Conservation (phyloP, 2,113 vertebrate genomes). For the Eubucco bourcierii region DNA sequence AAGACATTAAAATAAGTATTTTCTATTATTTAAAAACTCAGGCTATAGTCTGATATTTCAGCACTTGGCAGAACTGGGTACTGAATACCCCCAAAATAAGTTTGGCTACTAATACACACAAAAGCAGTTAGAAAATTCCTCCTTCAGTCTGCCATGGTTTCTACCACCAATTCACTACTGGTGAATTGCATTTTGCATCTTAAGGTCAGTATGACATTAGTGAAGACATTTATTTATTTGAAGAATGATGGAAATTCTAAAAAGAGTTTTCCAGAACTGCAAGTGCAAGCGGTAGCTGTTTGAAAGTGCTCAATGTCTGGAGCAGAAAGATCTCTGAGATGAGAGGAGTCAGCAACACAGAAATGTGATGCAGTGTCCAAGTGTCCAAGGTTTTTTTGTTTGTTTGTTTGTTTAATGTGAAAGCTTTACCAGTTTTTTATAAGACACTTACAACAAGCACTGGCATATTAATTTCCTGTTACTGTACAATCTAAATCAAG, state of each 20-base stretch:
- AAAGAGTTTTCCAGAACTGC: background rate
- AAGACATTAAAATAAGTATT: background rate
- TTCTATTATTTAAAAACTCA: background rate
- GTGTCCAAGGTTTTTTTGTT: no score
- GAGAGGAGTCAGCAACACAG: background rate
- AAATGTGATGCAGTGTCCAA: background rate
- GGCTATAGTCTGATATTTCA: background rate
- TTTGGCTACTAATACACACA: background rate
- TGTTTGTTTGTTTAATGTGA: background rate
- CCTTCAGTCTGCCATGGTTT: background rate
- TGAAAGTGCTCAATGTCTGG: background rate
- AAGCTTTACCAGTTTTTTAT: background rate
- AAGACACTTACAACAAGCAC: background rate
- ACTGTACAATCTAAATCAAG: background rate
- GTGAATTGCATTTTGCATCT: background rate
- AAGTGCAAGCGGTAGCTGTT: background rate
- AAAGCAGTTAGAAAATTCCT: background rate
- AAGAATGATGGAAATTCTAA: background rate
- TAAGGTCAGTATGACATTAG: background rate
- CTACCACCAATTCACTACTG: background rate
- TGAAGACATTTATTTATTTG: background rate
- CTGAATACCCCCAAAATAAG: background rate
- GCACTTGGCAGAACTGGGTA: background rate
- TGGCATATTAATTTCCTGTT: background rate
- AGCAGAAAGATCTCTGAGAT: background rate